Evolutionary conservation across 2,888 invertebrate genomes (phyloP), one percentile per base, ranked within the genome.

Genomic region (Lamellibrachia satsuma): DNA sequence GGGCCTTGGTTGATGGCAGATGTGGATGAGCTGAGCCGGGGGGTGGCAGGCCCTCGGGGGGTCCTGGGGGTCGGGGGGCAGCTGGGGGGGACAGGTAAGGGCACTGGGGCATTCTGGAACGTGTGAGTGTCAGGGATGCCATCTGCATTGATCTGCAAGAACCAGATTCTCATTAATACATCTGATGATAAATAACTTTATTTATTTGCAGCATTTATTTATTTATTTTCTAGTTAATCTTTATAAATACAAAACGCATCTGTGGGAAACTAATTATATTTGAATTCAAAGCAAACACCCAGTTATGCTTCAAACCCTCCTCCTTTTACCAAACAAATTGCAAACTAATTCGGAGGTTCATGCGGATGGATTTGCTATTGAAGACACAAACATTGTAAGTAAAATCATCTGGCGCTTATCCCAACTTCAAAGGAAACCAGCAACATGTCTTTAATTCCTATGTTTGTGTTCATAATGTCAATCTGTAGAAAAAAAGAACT

Each of bases 41-140:
- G 92, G 39, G 92, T 92, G 92, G 51, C 27, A 6, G 60, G 39
- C 0, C 57, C 92, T 2, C 93, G 93, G 15, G 93, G 93, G 55
- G 93, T 93, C 52, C 92, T 92, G 52, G 93, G 93, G 7, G 93
- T 93, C 57, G 91, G 91, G 4, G 93, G 93, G 52, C 90, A 92
- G n/a, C 90, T 91, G 11, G 92, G 93, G 3, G 93, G 92, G 39
- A 91, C 92, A 7, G 93, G 93, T 6, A 92, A 91, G 15, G 93
- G 91, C 15, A 90, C 52, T 27, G 93, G 93, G 7, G 75, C 90
- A 90, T 93, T 92, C 9, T 93, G 91, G 22, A 92, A 90, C 27
- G 27, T 92, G 52, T 93, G 92, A 3, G 52, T 90, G 8, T 93
- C 91, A 15, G 75, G 15, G 75, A n/a, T 3, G 75, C 91, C 92